Percentiles rank a stretch among this genome's conserved stretches.
phyloP scores from a whole-genome alignment of 1,140 invertebrate genomes.

The Paralvinella palmiformis region DNA sequence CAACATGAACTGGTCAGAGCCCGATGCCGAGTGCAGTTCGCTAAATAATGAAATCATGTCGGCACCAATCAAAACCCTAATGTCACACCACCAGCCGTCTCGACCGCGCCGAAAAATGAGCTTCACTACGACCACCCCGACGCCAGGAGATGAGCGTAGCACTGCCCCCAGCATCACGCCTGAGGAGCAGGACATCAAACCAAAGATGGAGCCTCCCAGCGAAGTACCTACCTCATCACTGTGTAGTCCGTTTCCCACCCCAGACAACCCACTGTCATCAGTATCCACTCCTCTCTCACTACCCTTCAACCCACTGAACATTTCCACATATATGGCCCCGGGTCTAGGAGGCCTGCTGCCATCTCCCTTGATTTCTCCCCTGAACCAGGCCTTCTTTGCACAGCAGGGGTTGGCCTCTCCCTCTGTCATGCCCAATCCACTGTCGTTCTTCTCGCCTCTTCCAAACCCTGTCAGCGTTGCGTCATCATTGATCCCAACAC shows the following conservation, averaged over 20 bases:
- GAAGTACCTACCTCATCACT: background rate
- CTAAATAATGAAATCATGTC: slow-evolving; percentile 1
- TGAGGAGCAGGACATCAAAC: background rate
- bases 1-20: background rate
- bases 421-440: background rate
- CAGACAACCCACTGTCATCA: background rate
- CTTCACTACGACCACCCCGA: background rate
- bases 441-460: background rate
- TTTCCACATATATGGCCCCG: background rate
- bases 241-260: background rate
- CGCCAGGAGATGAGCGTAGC: background rate
- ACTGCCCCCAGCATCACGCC: background rate
- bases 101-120: slow-evolving; percentile 2
- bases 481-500: background rate
- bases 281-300: slow-evolving; percentile 1
- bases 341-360: background rate
- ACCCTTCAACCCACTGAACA: background rate
- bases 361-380: slow-evolving; percentile 3
- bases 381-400: background rate
- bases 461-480: too few species aligned
- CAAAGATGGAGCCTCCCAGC: background rate
- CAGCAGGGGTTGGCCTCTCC: background rate
- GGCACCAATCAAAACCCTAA: slow-evolving; percentile 10
- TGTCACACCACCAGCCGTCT: background rate
- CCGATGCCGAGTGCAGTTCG: slow-evolving; percentile 16